Evolutionary conservation across 2,113 vertebrate genomes (phyloP), one percentile per base, ranked within the genome.

Genomic region (Nipponia nippon): DNA sequence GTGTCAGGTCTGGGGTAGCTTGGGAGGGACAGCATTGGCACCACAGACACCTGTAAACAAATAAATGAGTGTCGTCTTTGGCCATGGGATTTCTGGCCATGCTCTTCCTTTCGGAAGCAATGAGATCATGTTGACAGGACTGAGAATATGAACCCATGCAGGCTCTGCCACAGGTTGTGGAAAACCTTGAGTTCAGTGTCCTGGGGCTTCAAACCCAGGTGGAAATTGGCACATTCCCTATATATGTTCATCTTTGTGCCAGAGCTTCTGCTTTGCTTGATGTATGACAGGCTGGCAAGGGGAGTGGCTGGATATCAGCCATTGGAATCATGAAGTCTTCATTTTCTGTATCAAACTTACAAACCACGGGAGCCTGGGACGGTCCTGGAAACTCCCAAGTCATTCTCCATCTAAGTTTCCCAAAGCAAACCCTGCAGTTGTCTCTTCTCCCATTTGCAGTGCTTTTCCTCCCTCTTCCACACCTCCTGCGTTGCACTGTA

Each of bases 191-290:
- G 46, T 8, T 7, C 0, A 1, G 42, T 53, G 40, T 83, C 53
- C 27, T 44, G 53, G 53, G 46, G 19, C 59, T 59, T 69, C 36
- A 61, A 82, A 78, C 21, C 36, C 46, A 30, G 40, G 19, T 49
- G 70, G 50, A 59, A 78, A 32, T 52, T 49, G 65, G 70, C 76
- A 55, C 26, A 0, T 71, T 84, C 19, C 32, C 70, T 75, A 4
- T 25, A 11, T 0, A 1, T 0, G 0, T 30, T 67, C 3, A 0
- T 78, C 56, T 76, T 38, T 50, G 27, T 82, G 76, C 71, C 76
- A 71, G 65, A 44, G 50, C 42, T 66, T 59, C 77, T 70, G 26
- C 71, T 93, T 49, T 67, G 40, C 49, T 63, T 59, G 50, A 17
- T 40, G 18, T n/a, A 2, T 23, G 46, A 34, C 22, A 34, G 47